Percentiles rank a stretch among this genome's conserved stretches.
These are phyloP conservation scores for Eolophus roseicapilla DNA, from an alignment of 2,113 vertebrate species.

Conservation along the genomic window DNA sequence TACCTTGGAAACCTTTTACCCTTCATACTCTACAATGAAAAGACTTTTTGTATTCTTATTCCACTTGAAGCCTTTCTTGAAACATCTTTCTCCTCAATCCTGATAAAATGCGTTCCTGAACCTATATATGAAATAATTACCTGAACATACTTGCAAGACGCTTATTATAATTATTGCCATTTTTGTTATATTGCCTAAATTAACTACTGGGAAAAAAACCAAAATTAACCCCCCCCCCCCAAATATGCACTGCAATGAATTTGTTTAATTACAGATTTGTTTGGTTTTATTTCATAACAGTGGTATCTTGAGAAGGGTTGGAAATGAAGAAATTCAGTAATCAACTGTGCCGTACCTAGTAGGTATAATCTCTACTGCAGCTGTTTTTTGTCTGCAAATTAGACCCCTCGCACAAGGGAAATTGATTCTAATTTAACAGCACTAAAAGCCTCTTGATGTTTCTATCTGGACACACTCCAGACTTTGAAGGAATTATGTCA, in stretches of 20 bases:
- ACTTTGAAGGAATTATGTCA: conserved; percentile 47
- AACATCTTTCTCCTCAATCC: background rate
- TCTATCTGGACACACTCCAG: conserved; percentile 28
- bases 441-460: conserved; percentile 48
- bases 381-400: conserved; percentile 23
- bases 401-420: conserved; percentile 22
- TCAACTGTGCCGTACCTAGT: background rate
- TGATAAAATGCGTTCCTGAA: background rate
- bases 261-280: background rate
- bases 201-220: background rate
- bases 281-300: background rate
- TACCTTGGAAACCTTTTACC: background rate
- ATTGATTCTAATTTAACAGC: conserved; percentile 38
- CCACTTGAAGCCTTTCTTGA: background rate
- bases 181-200: background rate
- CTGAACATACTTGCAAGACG: background rate
- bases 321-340: background rate
- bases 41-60: background rate
- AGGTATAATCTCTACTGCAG: background rate
- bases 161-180: background rate
- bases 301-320: background rate
- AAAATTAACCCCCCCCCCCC: accelerated
- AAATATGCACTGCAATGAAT: background rate
- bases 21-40: background rate
- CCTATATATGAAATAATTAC: background rate